Evolutionary conservation across 1,140 invertebrate species (phyloP), one percentile per base, ranked within the genome.

Genomic region (Drosophila sp.): DNA sequence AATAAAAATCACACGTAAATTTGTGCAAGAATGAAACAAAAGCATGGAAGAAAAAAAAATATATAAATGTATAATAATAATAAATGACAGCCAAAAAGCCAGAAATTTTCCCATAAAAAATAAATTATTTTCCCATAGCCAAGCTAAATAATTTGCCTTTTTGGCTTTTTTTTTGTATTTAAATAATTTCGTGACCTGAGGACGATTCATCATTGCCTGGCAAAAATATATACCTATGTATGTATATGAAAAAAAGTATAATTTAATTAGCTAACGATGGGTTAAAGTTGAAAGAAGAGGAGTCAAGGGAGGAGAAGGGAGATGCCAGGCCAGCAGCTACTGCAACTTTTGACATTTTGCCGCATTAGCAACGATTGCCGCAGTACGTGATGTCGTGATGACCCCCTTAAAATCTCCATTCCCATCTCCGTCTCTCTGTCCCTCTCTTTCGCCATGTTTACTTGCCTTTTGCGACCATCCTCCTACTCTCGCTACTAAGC

Each of bases 261-360:
- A 86, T 86, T 79, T 86, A 86, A 86, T 86, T 86, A 86, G 83
- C 79, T 65, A 78, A 70, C 78, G 79, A 76, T 72, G 82, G 70
- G 65, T 47, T 76, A 62, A 68, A 68, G 54, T 35, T 40, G 47
- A 40, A 6, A 57, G 32, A 27, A 32, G 29, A 44, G 8, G n/a
- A 44, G 27, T 4, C n/a, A 29, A 11, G 17, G 4, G 23, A 1
- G 0, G 32, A 57, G 29, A 27, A 61, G 58, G 23, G 10, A 11
- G 35, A 8, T 3, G 5, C 6, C 33, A 35, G 35, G 35, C 41
- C 41, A 25, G 41, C 60, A 61, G 72, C 73, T 63, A 66, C 76
- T 76, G 72, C 66, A 70, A 76, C 74, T 76, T 57, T 85, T 87
- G 82, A 76, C 82, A 85, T 85, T 85, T 85, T 66, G 69, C 61